phyloP scores from a whole-genome alignment of 2,113 vertebrate species.

The Indicator maculatus region DNA sequence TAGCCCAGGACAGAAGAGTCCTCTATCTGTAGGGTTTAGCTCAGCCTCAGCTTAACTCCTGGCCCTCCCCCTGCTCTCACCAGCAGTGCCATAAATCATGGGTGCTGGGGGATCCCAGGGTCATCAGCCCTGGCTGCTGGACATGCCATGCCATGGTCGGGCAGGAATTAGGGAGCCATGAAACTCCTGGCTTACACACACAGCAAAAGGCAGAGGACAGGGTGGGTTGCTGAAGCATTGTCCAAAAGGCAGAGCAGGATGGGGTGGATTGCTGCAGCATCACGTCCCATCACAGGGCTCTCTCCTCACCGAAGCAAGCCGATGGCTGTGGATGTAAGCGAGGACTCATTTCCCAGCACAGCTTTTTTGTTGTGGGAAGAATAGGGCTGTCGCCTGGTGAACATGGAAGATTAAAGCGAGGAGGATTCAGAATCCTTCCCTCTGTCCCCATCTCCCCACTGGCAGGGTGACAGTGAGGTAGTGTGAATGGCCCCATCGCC shows the following conservation, averaged over 20 bases:
- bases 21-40: slow-evolving; percentile 41
- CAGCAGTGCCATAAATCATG: slow-evolving; percentile 5
- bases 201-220: neutral
- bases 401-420: neutral
- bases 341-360: neutral
- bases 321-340: neutral
- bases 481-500: neutral
- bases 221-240: neutral
- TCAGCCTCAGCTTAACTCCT: neutral
- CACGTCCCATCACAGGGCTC: neutral
- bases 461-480: accelerated
- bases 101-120: slow-evolving; percentile 53
- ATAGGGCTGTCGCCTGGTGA: neutral
- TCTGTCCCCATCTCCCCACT: accelerated
- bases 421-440: neutral
- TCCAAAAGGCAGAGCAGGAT: neutral
- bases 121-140: slow-evolving; percentile 20
- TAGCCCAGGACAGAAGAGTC: slow-evolving; percentile 49
- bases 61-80: neutral
- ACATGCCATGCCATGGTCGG: neutral
- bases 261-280: accelerated
- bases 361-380: slow-evolving; percentile 6
- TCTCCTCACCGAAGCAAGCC: neutral
- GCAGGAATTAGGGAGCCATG: neutral
- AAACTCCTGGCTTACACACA: neutral